These are phyloP conservation scores for Drosophila pseudoobscura DNA, from an alignment of 1,140 invertebrate genomes.

Conservation along the genomic window DNA sequence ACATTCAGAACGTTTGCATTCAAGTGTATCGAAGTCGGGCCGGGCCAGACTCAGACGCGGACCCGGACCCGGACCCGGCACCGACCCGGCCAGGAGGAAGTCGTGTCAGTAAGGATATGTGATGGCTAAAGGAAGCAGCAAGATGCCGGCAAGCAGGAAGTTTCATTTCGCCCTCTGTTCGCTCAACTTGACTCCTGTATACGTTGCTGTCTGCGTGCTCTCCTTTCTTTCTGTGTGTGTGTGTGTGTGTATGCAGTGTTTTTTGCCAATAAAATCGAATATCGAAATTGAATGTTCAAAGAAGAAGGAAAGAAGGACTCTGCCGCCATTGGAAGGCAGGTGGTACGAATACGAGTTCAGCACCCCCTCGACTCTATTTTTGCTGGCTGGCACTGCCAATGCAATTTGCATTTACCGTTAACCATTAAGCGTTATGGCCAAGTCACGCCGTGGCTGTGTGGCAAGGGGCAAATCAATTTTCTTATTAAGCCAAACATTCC, in stretches of 20 bases:
- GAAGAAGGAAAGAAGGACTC: constrained; percentile 4
- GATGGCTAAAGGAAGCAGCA: constrained; percentile 70
- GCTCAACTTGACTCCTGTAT: constrained; percentile 53
- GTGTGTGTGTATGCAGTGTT: constrained; percentile 30
- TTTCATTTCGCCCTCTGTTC: constrained; percentile 71
- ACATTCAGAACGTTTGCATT: constrained; percentile 81
- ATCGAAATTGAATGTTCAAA: constrained; percentile 76
- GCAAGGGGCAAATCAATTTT: constrained; percentile 68
- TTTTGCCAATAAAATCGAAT: constrained; percentile 75
- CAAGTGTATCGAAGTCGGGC: constrained; percentile 50
- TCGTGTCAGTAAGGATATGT: constrained; percentile 68
- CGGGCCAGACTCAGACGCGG: constrained; percentile 7
- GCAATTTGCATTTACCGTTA: constrained; percentile 57
- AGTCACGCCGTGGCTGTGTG: background rate
- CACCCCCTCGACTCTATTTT: constrained; percentile 1
- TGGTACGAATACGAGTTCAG: background rate
- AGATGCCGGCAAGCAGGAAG: constrained; percentile 71
- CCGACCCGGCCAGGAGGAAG: constrained; percentile 19
- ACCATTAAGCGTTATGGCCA: constrained; percentile 35
- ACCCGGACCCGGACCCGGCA: constrained; percentile 1
- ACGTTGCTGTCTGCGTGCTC: constrained; percentile 32
- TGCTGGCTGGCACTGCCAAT: constrained; percentile 31
- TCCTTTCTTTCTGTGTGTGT: background rate
- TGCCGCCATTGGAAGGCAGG: constrained; percentile 21
- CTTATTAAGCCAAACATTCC: constrained; percentile 67